Evolutionary conservation across 2,797 vertebrate species (phyloP).

Genomic region (Crocodylus rhombifer): DNA sequence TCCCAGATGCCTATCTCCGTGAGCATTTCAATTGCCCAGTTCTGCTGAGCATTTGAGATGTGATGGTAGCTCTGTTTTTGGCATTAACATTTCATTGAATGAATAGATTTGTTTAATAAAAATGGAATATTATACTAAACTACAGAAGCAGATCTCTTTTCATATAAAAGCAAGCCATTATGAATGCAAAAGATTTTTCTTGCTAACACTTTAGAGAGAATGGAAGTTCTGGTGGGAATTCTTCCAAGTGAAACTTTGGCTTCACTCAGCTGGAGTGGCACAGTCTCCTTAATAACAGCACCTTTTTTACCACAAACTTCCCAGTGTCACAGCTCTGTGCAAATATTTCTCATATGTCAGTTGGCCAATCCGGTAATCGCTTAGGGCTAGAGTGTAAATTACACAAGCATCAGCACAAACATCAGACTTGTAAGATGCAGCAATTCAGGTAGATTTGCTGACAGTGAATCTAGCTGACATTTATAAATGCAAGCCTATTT

Average conservation of each 20-base stretch:
- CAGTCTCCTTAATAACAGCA: constrained; percentile 70
- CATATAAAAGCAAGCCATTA: constrained; percentile 70
- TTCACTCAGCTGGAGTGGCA: constrained; percentile 79
- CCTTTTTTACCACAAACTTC: constrained; percentile 73
- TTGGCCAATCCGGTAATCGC: constrained; percentile 69
- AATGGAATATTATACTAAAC: constrained; percentile 29
- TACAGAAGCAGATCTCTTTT: constrained; percentile 61
- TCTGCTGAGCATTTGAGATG: constrained; percentile 22
- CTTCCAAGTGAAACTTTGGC: constrained; percentile 82
- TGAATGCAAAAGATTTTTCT: constrained; percentile 73
- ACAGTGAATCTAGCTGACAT: neutral
- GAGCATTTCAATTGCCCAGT: constrained; percentile 35
- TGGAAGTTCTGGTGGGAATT: constrained; percentile 81
- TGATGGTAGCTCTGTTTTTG: constrained; percentile 8
- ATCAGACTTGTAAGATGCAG: neutral
- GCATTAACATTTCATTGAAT: constrained; percentile 66
- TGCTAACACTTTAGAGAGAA: constrained; percentile 68
- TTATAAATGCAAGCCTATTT: constrained; percentile 24
- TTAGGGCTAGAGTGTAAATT: constrained; percentile 63
- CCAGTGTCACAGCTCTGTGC: constrained; percentile 73
- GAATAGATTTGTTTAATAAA: constrained; percentile 49
- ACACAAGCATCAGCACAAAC: constrained; percentile 37
- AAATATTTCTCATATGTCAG: constrained; percentile 80
- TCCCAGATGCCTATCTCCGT: neutral
- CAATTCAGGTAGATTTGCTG: neutral